A percentile compares a stretch with the other conserved stretches of the same genome.
Evolutionary conservation across 2,797 vertebrate species (phyloP).

Genomic region (Threskiornis aethiopicus): DNA sequence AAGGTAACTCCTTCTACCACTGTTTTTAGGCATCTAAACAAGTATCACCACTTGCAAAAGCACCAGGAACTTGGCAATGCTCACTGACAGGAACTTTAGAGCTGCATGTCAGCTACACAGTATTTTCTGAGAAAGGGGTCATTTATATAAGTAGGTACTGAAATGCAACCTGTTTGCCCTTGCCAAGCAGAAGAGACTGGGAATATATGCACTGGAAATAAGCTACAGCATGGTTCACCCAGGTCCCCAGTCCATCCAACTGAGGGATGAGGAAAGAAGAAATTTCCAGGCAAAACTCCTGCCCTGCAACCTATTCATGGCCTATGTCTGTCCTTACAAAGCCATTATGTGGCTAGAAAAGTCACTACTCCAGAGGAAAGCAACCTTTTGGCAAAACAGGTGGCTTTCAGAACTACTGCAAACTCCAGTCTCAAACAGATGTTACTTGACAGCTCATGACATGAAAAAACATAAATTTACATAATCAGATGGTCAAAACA

Average conservation of each 20-base stretch:
- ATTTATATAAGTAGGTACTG: background rate
- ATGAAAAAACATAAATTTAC: background rate
- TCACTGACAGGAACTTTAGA: background rate
- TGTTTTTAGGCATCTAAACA: background rate
- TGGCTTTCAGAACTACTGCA: background rate
- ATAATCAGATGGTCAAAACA: background rate
- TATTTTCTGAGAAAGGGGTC: background rate
- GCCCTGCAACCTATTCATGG: background rate
- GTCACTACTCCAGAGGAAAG: background rate
- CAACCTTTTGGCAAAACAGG: background rate
- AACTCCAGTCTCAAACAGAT: background rate
- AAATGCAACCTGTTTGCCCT: background rate
- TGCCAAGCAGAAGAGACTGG: background rate
- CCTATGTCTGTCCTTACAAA: background rate
- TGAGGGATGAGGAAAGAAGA: background rate
- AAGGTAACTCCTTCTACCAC: background rate
- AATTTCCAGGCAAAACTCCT: background rate
- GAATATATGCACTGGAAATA: background rate
- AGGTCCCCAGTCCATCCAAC: background rate
- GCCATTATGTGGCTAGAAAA: background rate
- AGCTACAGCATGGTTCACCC: background rate
- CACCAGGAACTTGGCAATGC: fast-evolving
- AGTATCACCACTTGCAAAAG: background rate
- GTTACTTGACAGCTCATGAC: background rate
- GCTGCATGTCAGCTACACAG: background rate